Percentiles rank a stretch among this genome's conserved stretches.
phyloP scores from a whole-genome alignment of 1,140 invertebrate species.

The Philopotamus ludificatus region DNA sequence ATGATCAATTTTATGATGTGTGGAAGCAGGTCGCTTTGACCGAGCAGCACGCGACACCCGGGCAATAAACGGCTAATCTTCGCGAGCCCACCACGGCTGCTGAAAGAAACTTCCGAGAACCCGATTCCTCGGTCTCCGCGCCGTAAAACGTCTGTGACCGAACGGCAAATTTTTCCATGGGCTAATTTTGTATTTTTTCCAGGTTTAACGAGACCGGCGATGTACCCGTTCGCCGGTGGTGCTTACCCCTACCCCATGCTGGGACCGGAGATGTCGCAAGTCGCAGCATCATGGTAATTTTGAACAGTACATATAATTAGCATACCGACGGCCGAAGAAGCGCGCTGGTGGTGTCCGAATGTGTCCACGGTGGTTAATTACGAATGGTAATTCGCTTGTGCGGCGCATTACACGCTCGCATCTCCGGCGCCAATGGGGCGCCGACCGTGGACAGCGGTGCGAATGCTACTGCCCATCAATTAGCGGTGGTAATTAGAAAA shows the following conservation, averaged over 20 bases:
- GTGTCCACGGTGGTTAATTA: slow-evolving; percentile 22
- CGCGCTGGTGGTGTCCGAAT: background rate
- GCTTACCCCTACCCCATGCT: slow-evolving; percentile 92
- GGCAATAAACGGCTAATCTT: background rate
- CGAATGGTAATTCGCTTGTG: slow-evolving; percentile 4
- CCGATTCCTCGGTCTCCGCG: background rate
- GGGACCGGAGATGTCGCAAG: slow-evolving; percentile 92
- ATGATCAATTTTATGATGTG: background rate
- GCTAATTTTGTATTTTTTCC: slow-evolving; percentile 48
- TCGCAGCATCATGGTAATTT: slow-evolving; percentile 84
- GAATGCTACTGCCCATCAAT: slow-evolving; percentile 32
- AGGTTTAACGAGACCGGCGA: slow-evolving; percentile 85
- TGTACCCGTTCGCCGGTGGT: slow-evolving; percentile 84
- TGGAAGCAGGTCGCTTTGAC: background rate
- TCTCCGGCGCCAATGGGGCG: too few species aligned
- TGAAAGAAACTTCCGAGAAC: slow-evolving; percentile 5
- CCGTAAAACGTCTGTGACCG: background rate
- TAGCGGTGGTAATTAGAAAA: slow-evolving; percentile 38
- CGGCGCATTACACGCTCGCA: slow-evolving; percentile 2
- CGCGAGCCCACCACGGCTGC: background rate
- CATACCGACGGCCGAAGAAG: background rate
- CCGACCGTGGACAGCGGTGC: slow-evolving; percentile 4
- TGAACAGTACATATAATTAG: slow-evolving; percentile 21
- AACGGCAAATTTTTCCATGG: slow-evolving; percentile 6
- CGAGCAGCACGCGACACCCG: too few species aligned